Conservation (phyloP, 2,113 vertebrate species). For the Anser cygnoides region DNA sequence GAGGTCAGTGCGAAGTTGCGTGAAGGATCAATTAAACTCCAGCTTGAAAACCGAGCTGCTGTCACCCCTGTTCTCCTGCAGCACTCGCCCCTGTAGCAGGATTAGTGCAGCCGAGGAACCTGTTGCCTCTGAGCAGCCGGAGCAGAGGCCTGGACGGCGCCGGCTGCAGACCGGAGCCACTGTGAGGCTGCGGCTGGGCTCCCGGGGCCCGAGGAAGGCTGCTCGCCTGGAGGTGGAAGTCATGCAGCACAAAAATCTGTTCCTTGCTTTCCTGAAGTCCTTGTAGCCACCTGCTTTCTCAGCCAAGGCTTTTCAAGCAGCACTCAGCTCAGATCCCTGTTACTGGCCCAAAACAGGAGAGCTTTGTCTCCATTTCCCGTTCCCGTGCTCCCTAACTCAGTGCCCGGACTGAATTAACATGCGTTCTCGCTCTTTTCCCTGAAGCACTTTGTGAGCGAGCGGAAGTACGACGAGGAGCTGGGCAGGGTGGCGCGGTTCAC, state of each 20-base stretch:
- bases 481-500: conserved; percentile 90
- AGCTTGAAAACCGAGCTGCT: neutral
- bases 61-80: neutral
- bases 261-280: rapidly evolving
- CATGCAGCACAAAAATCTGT: neutral
- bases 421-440: neutral
- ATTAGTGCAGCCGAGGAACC: neutral
- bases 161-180: neutral
- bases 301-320: neutral
- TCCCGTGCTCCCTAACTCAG: no score
- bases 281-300: rapidly evolving
- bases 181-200: rapidly evolving
- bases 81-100: neutral
- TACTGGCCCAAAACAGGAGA: neutral
- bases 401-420: neutral
- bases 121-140: no score
- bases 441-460: conserved; percentile 96
- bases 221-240: neutral
- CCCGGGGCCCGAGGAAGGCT: neutral
- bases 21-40: neutral
- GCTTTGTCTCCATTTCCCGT: rapidly evolving
- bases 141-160: neutral
- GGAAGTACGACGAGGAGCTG: conserved; percentile 94
- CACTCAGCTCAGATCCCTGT: rapidly evolving
- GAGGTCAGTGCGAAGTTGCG: neutral